These are phyloP conservation scores for Chymomyza costata DNA, from an alignment of 1,140 invertebrate species.

Conservation along the genomic window DNA sequence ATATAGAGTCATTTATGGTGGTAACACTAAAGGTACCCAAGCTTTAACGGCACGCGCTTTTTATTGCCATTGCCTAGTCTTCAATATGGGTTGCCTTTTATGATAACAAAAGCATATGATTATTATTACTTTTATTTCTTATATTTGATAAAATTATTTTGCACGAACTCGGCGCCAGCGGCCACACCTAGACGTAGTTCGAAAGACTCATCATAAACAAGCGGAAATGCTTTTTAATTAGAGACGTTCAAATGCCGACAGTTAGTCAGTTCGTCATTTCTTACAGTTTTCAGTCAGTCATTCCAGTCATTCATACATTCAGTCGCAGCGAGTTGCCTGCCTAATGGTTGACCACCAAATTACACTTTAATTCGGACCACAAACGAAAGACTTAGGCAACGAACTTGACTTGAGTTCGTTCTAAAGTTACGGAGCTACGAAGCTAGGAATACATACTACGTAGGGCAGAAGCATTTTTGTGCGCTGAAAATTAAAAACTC, in stretches of 20 bases:
- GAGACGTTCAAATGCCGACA: slow-evolving; percentile 66
- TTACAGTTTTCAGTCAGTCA: too few relatives aligned
- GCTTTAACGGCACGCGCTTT: too few relatives aligned
- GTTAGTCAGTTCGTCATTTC: background rate
- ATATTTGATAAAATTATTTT: too few relatives aligned
- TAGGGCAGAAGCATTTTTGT: too few relatives aligned
- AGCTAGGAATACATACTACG: slow-evolving; percentile 12
- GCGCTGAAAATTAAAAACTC: slow-evolving; percentile 74
- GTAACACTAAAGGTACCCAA: too few relatives aligned
- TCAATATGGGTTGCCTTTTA: too few relatives aligned
- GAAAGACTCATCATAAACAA: slow-evolving; percentile 52
- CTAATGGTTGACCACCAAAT: slow-evolving; percentile 71
- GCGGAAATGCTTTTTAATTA: slow-evolving; percentile 73
- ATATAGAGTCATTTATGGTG: too few relatives aligned
- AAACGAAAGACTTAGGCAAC: slow-evolving; percentile 52
- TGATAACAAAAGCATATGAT: too few relatives aligned
- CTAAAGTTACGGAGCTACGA: slow-evolving; percentile 54
- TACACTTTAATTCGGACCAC: slow-evolving; percentile 66
- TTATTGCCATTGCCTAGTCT: too few relatives aligned
- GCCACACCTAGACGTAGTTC: slow-evolving; percentile 38
- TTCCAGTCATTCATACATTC: too few relatives aligned
- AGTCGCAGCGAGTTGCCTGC: slow-evolving; percentile 18
- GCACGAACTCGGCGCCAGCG: too few relatives aligned
- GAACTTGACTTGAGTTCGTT: slow-evolving; percentile 33
- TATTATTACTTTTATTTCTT: too few relatives aligned